Conservation (phyloP, 2,797 vertebrate species). For the Tenualosa ilisha region DNA sequence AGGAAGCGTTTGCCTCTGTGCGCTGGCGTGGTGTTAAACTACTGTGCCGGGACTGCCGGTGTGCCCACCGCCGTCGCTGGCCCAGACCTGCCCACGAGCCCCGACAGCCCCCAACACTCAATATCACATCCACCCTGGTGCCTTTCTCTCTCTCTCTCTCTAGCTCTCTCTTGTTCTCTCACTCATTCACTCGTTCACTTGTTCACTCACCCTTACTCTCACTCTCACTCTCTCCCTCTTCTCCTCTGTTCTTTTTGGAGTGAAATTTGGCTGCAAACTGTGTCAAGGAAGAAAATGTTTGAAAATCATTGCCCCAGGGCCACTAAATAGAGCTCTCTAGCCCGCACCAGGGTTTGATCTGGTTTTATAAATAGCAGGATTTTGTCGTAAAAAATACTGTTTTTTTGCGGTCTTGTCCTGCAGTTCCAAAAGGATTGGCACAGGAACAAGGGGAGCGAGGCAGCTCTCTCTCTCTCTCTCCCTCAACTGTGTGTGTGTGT, state of each 20-base stretch:
- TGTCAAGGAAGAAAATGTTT: constrained; percentile 63
- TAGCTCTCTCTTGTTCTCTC: background rate
- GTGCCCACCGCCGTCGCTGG: background rate
- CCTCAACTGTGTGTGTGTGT: constrained; percentile 54
- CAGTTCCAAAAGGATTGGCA: constrained; percentile 73
- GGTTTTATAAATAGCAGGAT: constrained; percentile 73
- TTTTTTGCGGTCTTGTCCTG: constrained; percentile 72
- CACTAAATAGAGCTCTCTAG: constrained; percentile 61
- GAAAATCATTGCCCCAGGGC: constrained; percentile 61
- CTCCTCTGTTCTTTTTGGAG: constrained; percentile 49
- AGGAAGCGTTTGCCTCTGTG: background rate
- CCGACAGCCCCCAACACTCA: background rate
- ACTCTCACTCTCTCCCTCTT: background rate
- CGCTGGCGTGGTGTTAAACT: background rate
- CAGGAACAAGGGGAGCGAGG: constrained; percentile 68
- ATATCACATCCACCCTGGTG: background rate
- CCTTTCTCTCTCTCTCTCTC: background rate
- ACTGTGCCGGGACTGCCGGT: background rate
- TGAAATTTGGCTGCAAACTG: constrained; percentile 63
- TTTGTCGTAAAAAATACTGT: constrained; percentile 71
- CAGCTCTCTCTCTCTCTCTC: constrained; percentile 50
- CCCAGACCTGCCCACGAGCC: background rate
- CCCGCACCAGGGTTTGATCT: constrained; percentile 66
- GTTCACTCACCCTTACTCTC: background rate
- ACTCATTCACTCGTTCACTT: no score